Evolutionary conservation across 1,140 invertebrate genomes (phyloP).

Genomic region (Bombyx mori): DNA sequence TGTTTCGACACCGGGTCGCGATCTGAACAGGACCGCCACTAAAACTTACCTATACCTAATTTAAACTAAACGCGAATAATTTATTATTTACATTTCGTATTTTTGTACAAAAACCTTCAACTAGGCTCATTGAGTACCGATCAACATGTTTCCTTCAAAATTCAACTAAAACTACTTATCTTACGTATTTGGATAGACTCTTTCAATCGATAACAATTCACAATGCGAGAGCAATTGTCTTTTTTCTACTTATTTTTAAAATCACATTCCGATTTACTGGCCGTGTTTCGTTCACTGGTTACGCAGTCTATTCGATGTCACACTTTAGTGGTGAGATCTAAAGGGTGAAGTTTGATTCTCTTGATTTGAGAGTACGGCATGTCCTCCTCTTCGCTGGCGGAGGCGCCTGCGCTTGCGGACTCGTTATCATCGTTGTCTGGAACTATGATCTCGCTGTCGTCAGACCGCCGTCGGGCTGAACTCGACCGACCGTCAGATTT

Average conservation of each 20-base stretch:
- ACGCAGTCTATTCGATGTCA: conserved; percentile 37
- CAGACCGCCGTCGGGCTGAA: conserved; percentile 54
- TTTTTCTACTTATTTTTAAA: conserved; percentile 37
- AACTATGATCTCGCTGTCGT: conserved; percentile 62
- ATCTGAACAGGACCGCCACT: conserved; percentile 41
- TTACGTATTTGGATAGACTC: conserved; percentile 70
- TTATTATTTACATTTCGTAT: conserved; percentile 61
- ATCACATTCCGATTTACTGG: conserved; percentile 65
- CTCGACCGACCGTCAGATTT: conserved; percentile 73
- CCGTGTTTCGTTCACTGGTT: conserved; percentile 41
- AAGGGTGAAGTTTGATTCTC: conserved; percentile 71
- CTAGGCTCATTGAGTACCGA: conserved; percentile 44
- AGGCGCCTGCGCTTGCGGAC: conserved; percentile 71
- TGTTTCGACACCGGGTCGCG: conserved; percentile 35
- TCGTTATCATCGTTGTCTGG: conserved; percentile 56
- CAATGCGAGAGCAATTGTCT: conserved; percentile 24
- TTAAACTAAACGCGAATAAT: conserved; percentile 46
- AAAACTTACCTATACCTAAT: conserved; percentile 37
- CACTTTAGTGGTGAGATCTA: conserved; percentile 79
- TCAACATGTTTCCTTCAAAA: conserved; percentile 25
- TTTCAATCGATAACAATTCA: conserved; percentile 61
- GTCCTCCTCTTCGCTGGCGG: conserved; percentile 70
- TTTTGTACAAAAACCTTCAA: conserved; percentile 57
- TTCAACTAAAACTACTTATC: conserved; percentile 52
- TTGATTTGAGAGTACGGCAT: conserved; percentile 68